Conservation (phyloP, 1,140 invertebrate genomes). For the Heliconius himera region DNA sequence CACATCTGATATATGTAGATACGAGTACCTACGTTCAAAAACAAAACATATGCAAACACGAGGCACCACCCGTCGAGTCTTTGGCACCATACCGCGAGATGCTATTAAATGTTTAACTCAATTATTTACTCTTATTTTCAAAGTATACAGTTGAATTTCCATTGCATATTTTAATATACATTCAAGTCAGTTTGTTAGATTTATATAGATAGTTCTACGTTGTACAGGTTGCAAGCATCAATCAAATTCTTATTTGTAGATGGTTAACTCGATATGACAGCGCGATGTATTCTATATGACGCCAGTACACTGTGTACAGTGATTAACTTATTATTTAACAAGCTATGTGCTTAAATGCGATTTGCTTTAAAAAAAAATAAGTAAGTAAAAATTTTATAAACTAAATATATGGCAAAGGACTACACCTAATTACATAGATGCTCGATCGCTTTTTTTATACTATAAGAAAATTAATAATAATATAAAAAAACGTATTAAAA, state of each 20-base stretch:
- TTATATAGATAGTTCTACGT: slow-evolving; percentile 50
- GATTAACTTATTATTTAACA: not conserved
- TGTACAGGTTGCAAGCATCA: slow-evolving; percentile 44
- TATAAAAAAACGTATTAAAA: no score
- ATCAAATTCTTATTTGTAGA: slow-evolving; percentile 59
- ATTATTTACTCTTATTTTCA: not conserved
- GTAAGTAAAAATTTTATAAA: no score
- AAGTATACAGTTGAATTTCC: slow-evolving; percentile 38
- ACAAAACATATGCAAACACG: slow-evolving; percentile 73
- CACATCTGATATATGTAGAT: slow-evolving; percentile 44
- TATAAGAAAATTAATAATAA: no score
- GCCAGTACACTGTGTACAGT: not conserved
- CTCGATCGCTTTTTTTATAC: no score
- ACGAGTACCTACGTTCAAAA: slow-evolving; percentile 43
- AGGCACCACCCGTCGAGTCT: slow-evolving; percentile 62
- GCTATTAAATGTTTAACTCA: not conserved
- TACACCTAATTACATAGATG: no score
- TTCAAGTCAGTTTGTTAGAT: slow-evolving; percentile 47
- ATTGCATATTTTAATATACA: slow-evolving; percentile 18
- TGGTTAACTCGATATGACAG: slow-evolving; percentile 53
- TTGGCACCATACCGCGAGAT: slow-evolving; percentile 50
- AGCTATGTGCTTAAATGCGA: no score
- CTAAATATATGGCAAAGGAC: no score
- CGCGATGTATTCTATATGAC: not conserved
- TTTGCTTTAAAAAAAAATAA: no score